Percentiles rank a stretch among this genome's conserved stretches.
phyloP scores from a whole-genome alignment of 2,113 vertebrate genomes.

The Isichthys henryi region DNA sequence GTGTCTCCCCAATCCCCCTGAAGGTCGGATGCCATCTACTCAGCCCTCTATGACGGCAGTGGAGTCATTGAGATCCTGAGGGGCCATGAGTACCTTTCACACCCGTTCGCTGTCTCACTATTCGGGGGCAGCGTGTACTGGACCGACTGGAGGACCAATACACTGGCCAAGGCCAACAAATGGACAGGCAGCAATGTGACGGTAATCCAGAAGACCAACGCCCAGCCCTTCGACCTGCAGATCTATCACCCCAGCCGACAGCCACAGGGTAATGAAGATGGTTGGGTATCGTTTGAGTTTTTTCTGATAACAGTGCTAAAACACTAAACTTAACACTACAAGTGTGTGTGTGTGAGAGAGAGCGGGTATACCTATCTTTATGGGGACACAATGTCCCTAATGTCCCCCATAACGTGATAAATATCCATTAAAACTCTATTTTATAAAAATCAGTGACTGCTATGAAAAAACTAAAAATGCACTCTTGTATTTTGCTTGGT shows the following conservation, averaged over 20 bases:
- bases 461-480: no score
- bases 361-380: no score
- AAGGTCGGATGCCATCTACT: conserved; percentile 85
- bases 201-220: conserved; percentile 82
- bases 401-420: no score
- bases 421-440: no score
- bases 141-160: conserved; percentile 86
- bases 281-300: neutral
- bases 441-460: no score
- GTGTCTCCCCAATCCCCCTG: neutral
- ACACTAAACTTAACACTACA: neutral
- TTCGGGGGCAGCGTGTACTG: conserved; percentile 80
- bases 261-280: conserved; percentile 62
- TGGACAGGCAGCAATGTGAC: conserved; percentile 83
- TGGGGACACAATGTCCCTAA: no score
- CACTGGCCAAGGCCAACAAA: conserved; percentile 78
- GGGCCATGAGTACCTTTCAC: conserved; percentile 83
- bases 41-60: conserved; percentile 75
- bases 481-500: no score
- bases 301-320: neutral
- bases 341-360: neutral
- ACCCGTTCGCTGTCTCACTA: conserved; percentile 78
- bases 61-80: conserved; percentile 73
- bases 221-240: conserved; percentile 80
- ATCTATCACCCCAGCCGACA: conserved; percentile 80